Conservation (phyloP, 2,888 invertebrate species). For the Leptothorax acervorum region DNA sequence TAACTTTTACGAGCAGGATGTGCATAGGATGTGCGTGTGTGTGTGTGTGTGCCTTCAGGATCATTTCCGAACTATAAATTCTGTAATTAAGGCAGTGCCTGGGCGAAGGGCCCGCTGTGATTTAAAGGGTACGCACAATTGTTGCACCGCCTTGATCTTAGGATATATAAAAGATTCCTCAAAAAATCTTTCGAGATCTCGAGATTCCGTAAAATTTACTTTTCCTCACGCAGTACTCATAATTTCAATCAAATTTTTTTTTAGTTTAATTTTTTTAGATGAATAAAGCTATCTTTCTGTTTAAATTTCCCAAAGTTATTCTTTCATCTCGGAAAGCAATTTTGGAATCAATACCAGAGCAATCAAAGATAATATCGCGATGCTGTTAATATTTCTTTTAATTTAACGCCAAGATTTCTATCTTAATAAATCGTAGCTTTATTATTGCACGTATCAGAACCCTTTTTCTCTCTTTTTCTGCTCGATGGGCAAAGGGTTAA, state of each 20-base stretch:
- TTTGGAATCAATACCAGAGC: not conserved
- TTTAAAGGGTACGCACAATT: not conserved
- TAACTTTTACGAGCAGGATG: conserved; percentile 40
- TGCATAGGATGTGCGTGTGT: not conserved
- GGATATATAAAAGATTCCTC: not conserved
- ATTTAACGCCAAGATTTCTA: not conserved
- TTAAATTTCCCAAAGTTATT: not conserved
- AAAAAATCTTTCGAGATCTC: not conserved
- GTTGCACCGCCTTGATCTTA: not conserved
- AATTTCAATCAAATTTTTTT: not conserved
- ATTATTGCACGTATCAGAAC: not conserved
- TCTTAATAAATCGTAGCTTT: conserved; percentile 6
- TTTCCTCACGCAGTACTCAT: not conserved
- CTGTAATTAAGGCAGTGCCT: not conserved
- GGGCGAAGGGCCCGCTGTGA: not conserved
- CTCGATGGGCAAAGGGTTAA: conserved; percentile 20
- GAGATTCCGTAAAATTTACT: not conserved
- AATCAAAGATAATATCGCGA: not conserved
- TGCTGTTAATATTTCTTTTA: not conserved
- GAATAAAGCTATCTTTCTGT: not conserved
- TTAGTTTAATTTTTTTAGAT: not conserved
- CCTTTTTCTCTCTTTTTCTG: not conserved
- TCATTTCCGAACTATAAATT: conserved; percentile 39
- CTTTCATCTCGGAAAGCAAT: not conserved
- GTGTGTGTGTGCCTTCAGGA: not conserved